A percentile compares a stretch with the other conserved stretches of the same genome.
Conservation (phyloP, 2,113 vertebrate genomes). For the Hemiscyllium ocellatum region DNA sequence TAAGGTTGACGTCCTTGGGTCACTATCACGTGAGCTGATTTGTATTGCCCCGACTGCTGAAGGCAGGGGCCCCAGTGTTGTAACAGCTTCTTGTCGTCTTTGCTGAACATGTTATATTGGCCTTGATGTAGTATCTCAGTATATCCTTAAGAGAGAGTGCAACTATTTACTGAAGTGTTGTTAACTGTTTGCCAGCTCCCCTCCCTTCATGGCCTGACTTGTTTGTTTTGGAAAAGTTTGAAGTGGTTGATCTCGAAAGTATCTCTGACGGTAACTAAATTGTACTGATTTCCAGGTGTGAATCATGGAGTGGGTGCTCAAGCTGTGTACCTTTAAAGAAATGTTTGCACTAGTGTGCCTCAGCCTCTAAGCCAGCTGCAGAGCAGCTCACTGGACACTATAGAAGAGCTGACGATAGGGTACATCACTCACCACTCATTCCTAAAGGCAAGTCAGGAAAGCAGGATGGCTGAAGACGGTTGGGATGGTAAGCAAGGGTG, state of each 20-base stretch:
- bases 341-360: background rate
- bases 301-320: background rate
- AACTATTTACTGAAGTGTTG: background rate
- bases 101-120: background rate
- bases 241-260: background rate
- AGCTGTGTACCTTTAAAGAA: background rate
- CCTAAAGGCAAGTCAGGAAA: background rate
- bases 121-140: background rate
- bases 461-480: constrained; percentile 15
- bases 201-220: too few relatives aligned
- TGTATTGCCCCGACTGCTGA: background rate
- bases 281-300: background rate
- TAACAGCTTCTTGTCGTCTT: constrained; percentile 20
- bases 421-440: background rate
- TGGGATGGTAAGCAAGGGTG: background rate
- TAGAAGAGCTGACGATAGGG: constrained; percentile 6
- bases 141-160: background rate
- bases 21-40: constrained; percentile 26
- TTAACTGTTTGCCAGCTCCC: background rate
- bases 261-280: background rate
- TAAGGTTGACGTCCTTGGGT: constrained; percentile 32
- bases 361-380: background rate
- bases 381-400: background rate
- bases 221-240: background rate
- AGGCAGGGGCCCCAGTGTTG: background rate